Evolutionary conservation across 1,140 invertebrate genomes (phyloP).

Genomic region (Rhizoglyphus robini): DNA sequence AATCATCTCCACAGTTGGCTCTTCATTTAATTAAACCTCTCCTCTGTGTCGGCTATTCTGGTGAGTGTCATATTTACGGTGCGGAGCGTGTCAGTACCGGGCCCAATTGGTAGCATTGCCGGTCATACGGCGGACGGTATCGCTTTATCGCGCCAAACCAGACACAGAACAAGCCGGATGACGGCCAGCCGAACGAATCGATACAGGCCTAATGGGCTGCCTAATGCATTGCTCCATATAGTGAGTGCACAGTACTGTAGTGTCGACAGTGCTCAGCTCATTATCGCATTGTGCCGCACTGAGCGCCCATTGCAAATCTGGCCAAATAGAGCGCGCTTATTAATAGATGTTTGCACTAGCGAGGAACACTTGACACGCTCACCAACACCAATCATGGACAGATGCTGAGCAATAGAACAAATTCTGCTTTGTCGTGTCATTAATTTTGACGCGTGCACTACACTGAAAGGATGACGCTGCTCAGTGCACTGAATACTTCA

Average conservation of each 20-base stretch:
- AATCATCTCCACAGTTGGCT: slow-evolving; percentile 9
- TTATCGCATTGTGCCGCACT: too few relatives aligned
- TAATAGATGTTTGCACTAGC: slow-evolving; percentile 6
- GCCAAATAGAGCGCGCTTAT: slow-evolving; percentile 18
- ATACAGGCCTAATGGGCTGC: too few relatives aligned
- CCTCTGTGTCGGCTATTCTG: neutral
- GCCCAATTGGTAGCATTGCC: neutral
- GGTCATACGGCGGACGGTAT: neutral
- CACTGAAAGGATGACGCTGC: slow-evolving; percentile 6
- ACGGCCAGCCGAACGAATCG: neutral
- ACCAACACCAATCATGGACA: neutral
- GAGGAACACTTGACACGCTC: slow-evolving; percentile 17
- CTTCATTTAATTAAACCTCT: slow-evolving; percentile 12
- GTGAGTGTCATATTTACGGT: neutral
- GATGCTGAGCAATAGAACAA: slow-evolving; percentile 6
- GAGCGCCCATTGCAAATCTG: neutral
- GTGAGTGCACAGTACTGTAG: neutral
- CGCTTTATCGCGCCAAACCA: slow-evolving; percentile 1
- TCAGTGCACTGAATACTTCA: neutral
- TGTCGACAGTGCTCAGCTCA: neutral
- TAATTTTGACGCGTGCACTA: slow-evolving; percentile 21
- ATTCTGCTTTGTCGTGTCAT: slow-evolving; percentile 19
- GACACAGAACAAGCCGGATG: neutral
- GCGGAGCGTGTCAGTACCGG: too few relatives aligned
- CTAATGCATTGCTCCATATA: neutral